Percentiles rank a stretch among this genome's conserved stretches.
Evolutionary conservation across 2,113 vertebrate species (phyloP).

Genomic region (Mungos mungo): DNA sequence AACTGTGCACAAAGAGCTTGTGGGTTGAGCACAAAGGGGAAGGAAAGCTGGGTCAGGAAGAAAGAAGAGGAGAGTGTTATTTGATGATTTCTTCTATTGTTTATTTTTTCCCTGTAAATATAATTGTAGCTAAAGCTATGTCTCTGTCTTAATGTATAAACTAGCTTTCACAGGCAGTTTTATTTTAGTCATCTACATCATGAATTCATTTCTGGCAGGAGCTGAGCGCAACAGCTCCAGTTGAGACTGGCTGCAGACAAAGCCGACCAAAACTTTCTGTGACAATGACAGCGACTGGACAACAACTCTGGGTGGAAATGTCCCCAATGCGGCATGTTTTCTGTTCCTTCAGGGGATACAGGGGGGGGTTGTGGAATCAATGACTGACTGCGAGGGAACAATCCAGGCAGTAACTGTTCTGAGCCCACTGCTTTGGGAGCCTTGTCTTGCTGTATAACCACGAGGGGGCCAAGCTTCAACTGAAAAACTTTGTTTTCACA

Average conservation of each 20-base stretch:
- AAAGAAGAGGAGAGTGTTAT: constrained; percentile 47
- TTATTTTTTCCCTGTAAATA: constrained; percentile 54
- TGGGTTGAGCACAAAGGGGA: neutral
- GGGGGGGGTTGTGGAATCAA: rapidly evolving
- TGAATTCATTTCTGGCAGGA: constrained; percentile 39
- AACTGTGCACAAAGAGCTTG: neutral
- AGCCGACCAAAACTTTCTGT: neutral
- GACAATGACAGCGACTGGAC: neutral
- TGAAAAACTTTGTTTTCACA: neutral
- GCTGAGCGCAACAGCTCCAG: neutral
- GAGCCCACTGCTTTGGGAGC: neutral
- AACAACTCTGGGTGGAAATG: neutral
- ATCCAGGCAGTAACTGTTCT: rapidly evolving
- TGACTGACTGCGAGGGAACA: neutral
- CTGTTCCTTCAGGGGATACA: neutral
- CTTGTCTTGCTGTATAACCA: neutral
- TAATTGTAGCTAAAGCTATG: neutral
- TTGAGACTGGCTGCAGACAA: neutral
- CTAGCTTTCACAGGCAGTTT: constrained; percentile 57
- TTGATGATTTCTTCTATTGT: constrained; percentile 46
- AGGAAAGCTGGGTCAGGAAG: neutral
- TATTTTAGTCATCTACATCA: constrained; percentile 34
- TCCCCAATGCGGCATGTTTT: no score
- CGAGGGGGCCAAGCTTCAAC: neutral
- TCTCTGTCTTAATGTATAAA: constrained; percentile 39